A percentile compares a stretch with the other conserved stretches of the same genome.
phyloP scores from a whole-genome alignment of 2,797 vertebrate genomes.

The Arnoldichthys spilopterus region DNA sequence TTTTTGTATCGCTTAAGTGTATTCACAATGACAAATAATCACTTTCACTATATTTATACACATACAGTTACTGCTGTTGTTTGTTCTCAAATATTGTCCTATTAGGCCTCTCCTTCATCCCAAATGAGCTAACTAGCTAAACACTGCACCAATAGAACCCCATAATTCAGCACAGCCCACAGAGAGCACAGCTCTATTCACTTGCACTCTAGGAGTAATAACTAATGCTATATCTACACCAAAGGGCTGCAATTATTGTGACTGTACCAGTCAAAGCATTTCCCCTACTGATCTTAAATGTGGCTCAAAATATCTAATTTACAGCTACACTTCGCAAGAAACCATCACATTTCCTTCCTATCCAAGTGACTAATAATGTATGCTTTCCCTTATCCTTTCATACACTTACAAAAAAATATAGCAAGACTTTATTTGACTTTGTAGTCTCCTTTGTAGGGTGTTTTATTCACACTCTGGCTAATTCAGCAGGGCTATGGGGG shows the following conservation, averaged over 20 bases:
- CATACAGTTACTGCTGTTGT: neutral
- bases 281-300: neutral
- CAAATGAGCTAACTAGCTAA: neutral
- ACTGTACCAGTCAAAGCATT: neutral
- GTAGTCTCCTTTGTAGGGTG: neutral
- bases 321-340: neutral
- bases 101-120: neutral
- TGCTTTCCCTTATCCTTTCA: neutral
- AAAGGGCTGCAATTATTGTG: neutral
- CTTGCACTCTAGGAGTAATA: neutral
- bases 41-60: too few relatives aligned
- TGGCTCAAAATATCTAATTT: neutral
- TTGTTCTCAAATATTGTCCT: neutral
- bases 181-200: neutral
- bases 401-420: neutral
- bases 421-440: conserved; percentile 3
- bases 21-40: too few relatives aligned
- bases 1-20: too few relatives aligned
- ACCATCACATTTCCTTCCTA: neutral
- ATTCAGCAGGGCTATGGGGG: conserved; percentile 35
- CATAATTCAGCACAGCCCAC: neutral
- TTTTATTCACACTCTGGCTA: conserved; percentile 17
- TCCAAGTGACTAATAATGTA: neutral
- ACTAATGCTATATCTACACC: neutral
- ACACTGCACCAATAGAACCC: neutral